Evolutionary conservation across 2,888 invertebrate species (phyloP).

Genomic region (Ichneumoninae sp.): DNA sequence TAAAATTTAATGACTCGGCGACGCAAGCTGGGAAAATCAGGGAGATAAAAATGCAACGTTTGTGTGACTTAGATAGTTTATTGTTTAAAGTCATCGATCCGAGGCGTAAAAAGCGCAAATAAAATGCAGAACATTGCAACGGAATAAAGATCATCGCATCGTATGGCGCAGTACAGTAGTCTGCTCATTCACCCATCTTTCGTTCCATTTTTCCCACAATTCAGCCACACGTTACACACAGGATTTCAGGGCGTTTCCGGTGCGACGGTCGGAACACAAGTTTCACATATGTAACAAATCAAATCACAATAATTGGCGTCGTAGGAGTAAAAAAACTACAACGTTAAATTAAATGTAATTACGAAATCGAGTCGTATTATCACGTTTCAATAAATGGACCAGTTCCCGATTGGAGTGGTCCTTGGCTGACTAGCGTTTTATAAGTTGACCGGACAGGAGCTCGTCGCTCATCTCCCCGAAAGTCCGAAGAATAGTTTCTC

Average conservation of each 20-base stretch:
- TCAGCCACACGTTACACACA: constrained; percentile 20
- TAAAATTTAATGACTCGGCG: no score
- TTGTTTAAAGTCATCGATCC: constrained; percentile 49
- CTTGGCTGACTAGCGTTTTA: constrained; percentile 31
- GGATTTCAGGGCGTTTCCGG: neutral
- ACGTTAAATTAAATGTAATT: neutral
- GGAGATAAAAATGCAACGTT: neutral
- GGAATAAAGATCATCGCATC: constrained; percentile 11
- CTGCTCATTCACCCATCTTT: constrained; percentile 8
- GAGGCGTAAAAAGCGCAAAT: constrained; percentile 39
- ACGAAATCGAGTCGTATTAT: constrained; percentile 13
- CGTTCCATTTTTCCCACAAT: neutral
- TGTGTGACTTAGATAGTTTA: constrained; percentile 33
- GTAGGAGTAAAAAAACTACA: neutral
- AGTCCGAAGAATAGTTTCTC: constrained; percentile 11
- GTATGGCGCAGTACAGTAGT: neutral
- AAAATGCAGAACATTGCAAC: neutral
- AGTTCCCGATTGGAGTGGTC: neutral
- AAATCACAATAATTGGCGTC: constrained; percentile 12
- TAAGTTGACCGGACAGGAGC: neutral
- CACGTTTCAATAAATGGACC: constrained; percentile 2
- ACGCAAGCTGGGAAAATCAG: no score
- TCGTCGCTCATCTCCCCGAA: neutral
- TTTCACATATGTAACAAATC: constrained; percentile 2
- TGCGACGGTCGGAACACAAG: neutral